Base-by-base conservation (phyloP, 2,113 vertebrate species). In the Chlamydotis undulata region DNA sequence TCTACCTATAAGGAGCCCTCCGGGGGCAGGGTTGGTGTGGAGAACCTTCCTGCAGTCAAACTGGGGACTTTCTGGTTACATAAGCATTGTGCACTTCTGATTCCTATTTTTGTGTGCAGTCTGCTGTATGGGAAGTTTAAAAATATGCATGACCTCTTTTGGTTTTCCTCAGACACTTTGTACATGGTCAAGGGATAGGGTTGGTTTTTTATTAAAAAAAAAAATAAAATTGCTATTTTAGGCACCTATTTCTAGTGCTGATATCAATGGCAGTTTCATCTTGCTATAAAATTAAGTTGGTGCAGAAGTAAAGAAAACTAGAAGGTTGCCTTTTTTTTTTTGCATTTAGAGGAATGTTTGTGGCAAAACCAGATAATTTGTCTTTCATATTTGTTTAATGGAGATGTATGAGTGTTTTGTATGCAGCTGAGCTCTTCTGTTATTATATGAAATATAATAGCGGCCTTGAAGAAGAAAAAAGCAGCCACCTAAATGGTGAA, bases 1-100 rank as follows among this genome's bases (percentile, higher is more conserved):
- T 86, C 19, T 10, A 15, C 3, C 0, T 33, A 11, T 14, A 33
- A 71, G 52, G 61, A 84, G 11, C 5, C 5, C 17, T 68, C 37
- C 0, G 0, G 33, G 64, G 19, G 2, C 23, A 47, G 19, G 12
- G 19, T 6, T 73, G 33, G 19, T 69, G 24, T 3, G 10, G 73
- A 33, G 41, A 55, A 21, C 43, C 23, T 57, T 93, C n/a, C 80
- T 83, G 41, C 28, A 39, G 41, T 17, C 25, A 73, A 22, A 29
- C 13, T 9, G 19, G 15, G 29, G 47, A 68, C 53, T 73, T 79
- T 23, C 22, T 71, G 35, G 17, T 89, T 82, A n/a, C 45, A 23
- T n/a, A 82, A 83, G 35, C 17, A 1, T 33, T 60, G 29, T 87
- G 64, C 21, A 2, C n/a, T 74, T 73, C 22, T 47, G 56, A 65